phyloP scores from a whole-genome alignment of 2,113 vertebrate species.

The Albula glossodonta region DNA sequence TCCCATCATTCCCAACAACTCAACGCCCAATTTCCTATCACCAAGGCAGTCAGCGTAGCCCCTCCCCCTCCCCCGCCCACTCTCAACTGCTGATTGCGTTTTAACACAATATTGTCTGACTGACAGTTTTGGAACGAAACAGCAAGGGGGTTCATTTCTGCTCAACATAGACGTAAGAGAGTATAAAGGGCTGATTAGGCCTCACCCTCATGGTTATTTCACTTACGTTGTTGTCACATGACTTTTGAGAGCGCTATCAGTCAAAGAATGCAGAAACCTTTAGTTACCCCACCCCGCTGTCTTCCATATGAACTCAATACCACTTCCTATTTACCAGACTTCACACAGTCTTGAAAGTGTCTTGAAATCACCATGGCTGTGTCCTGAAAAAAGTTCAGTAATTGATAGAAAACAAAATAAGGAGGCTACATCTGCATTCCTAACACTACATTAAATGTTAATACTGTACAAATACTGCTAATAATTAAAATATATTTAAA shows the following conservation, averaged over 20 bases:
- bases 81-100: background rate
- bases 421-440: conserved; percentile 22
- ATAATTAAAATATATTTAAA: conserved; percentile 29
- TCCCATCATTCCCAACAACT: background rate
- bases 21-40: background rate
- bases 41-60: background rate
- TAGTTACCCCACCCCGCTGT: background rate
- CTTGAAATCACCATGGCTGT: background rate
- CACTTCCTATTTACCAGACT: background rate
- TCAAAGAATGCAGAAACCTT: background rate
- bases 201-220: background rate
- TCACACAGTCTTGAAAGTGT: background rate
- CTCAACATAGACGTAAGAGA: background rate
- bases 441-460: conserved; percentile 13
- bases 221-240: background rate
- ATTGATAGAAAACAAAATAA: conserved; percentile 25
- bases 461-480: conserved; percentile 24
- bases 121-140: conserved; percentile 6
- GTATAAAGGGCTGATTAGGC: background rate
- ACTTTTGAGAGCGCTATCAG: background rate
- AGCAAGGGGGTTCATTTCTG: background rate
- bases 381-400: background rate
- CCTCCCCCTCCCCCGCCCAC: background rate
- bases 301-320: background rate
- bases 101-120: background rate